Conservation (phyloP, 2,113 vertebrate genomes). For the Scomber scombrus region DNA sequence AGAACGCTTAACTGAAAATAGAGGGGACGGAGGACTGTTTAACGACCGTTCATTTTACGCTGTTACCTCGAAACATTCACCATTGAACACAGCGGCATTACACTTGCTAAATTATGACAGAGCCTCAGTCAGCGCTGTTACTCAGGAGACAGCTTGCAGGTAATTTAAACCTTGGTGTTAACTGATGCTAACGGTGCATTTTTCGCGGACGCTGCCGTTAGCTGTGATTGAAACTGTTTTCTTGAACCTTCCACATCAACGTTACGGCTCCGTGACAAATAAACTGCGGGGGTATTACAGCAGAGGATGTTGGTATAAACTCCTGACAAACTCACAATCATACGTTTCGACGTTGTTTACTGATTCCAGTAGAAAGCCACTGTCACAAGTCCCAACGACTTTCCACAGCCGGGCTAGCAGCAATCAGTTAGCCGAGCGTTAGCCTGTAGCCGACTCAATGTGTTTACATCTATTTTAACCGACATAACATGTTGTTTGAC, state of each 20-base stretch:
- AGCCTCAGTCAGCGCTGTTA: slow-evolving; percentile 96
- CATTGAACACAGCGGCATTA: slow-evolving; percentile 50
- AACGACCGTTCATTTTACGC: slow-evolving; percentile 60
- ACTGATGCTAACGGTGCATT: slow-evolving; percentile 33
- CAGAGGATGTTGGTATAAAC: background rate
- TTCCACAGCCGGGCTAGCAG: slow-evolving; percentile 22
- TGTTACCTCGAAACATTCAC: slow-evolving; percentile 50
- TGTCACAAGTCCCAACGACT: slow-evolving; percentile 66
- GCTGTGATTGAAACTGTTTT: slow-evolving; percentile 67
- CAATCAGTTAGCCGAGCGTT: slow-evolving; percentile 34
- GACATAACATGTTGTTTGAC: background rate
- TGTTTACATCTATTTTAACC: slow-evolving; percentile 61
- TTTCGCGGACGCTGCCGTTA: slow-evolving; percentile 42
- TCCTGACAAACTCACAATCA: background rate
- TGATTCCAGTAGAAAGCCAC: slow-evolving; percentile 42
- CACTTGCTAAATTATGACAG: slow-evolving; percentile 88
- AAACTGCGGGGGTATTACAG: background rate
- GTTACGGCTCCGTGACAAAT: background rate
- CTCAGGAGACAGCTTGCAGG: slow-evolving; percentile 98
- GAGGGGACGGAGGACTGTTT: slow-evolving; percentile 48
- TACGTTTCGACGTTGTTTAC: background rate
- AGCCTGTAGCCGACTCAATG: slow-evolving; percentile 44
- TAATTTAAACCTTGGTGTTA: slow-evolving; percentile 76
- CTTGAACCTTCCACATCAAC: slow-evolving; percentile 39
- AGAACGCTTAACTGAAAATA: slow-evolving; percentile 78